These are phyloP conservation scores for Crematogaster levior DNA, from an alignment of 2,888 invertebrate genomes.

Conservation along the genomic window DNA sequence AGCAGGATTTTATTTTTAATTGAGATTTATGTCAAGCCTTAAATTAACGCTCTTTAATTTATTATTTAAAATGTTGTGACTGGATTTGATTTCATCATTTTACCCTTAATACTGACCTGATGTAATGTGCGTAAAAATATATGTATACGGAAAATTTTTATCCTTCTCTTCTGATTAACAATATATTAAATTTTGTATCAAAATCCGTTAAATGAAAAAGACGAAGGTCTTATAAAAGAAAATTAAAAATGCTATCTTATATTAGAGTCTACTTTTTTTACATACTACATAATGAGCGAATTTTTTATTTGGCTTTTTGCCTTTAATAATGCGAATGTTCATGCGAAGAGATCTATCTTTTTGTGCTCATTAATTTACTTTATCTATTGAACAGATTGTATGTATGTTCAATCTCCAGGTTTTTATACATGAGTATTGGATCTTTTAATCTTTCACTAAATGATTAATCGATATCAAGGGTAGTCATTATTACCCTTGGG, in stretches of 20 bases:
- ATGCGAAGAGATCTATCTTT: neutral
- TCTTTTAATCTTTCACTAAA: constrained; percentile 64
- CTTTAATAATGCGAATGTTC: neutral
- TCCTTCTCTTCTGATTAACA: neutral
- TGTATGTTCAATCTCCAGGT: constrained; percentile 20
- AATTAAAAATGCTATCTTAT: constrained; percentile 26
- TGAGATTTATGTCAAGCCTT: neutral
- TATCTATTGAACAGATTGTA: constrained; percentile 36
- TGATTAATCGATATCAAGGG: constrained; percentile 66
- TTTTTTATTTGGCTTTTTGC: neutral
- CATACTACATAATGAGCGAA: neutral
- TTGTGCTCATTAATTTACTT: neutral
- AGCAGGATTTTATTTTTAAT: neutral
- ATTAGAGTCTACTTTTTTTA: neutral
- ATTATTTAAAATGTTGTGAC: neutral
- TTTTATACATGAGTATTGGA: constrained; percentile 41
- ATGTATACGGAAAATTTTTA: neutral
- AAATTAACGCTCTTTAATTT: neutral
- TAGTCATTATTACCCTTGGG: constrained; percentile 26
- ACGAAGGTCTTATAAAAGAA: neutral
- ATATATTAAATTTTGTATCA: constrained; percentile 12
- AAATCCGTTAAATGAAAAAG: constrained; percentile 16
- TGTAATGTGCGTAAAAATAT: neutral
- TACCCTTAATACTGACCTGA: neutral
- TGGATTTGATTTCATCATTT: neutral